Evolutionary conservation across 1,140 invertebrate species (phyloP).

Genomic region (Neotoxoptera formosana): DNA sequence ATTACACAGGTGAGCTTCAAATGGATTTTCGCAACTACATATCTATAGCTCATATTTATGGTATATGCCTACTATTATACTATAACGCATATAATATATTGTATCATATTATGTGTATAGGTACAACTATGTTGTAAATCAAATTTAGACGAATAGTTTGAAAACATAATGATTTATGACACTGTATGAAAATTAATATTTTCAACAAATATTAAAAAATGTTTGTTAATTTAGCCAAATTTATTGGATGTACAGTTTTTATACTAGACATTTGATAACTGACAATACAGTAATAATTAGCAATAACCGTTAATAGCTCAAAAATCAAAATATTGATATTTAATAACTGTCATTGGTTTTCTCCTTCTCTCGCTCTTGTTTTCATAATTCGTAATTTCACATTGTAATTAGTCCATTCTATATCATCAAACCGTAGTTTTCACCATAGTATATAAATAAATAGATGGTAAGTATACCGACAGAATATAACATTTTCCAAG

Average conservation of each 20-base stretch:
- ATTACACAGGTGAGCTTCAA: neutral
- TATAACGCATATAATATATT: neutral
- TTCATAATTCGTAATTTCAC: neutral
- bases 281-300: neutral
- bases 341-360: neutral
- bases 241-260: neutral
- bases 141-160: neutral
- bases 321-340: neutral
- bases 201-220: neutral
- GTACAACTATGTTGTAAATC: neutral
- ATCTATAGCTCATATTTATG: neutral
- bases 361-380: neutral
- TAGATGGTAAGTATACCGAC: neutral
- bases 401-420: neutral
- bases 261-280: neutral
- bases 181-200: neutral
- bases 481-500: neutral
- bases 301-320: neutral
- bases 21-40: neutral
- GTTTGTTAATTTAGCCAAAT: neutral
- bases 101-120: neutral
- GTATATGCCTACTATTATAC: neutral
- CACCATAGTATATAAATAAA: neutral
- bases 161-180: neutral
- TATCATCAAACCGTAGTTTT: neutral